Conservation (phyloP, 2,113 vertebrate genomes). For the Alligator sinensis region DNA sequence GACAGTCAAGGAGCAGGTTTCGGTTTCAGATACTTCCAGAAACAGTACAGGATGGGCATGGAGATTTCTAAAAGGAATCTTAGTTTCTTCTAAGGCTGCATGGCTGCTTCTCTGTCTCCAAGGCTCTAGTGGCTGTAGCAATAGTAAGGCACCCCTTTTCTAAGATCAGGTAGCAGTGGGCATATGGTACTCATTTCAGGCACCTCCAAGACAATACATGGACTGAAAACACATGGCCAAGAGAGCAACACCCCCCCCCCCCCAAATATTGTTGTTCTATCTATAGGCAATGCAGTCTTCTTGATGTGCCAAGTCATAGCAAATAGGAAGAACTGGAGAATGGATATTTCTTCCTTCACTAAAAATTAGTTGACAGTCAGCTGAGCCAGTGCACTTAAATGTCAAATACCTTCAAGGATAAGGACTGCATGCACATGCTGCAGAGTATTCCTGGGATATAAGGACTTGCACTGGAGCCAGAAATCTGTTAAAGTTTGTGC, state of each 20-base stretch:
- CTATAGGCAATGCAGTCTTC: slow-evolving; percentile 32
- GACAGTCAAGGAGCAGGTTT: rapidly evolving
- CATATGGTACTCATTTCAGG: slow-evolving; percentile 51
- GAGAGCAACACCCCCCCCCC: neutral
- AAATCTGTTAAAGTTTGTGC: neutral
- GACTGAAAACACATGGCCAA: neutral
- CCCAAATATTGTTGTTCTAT: neutral
- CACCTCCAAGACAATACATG: neutral
- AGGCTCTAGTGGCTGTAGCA: neutral
- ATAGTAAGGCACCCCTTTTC: neutral
- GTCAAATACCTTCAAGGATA: slow-evolving; percentile 1
- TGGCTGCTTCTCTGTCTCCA: neutral
- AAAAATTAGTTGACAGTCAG: neutral
- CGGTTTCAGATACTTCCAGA: neutral
- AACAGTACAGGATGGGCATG: neutral
- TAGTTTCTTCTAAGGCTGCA: neutral
- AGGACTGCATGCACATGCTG: neutral
- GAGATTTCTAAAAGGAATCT: neutral
- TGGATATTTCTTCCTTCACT: neutral
- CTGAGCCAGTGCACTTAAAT: neutral
- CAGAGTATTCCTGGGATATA: neutral
- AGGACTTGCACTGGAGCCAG: neutral
- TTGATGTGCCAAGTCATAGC: slow-evolving; percentile 7
- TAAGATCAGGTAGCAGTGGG: neutral
- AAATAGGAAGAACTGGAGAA: neutral